A percentile compares a stretch with the other conserved stretches of the same genome.
Evolutionary conservation across 2,113 vertebrate genomes (phyloP).

Genomic region (Symphodus melops): DNA sequence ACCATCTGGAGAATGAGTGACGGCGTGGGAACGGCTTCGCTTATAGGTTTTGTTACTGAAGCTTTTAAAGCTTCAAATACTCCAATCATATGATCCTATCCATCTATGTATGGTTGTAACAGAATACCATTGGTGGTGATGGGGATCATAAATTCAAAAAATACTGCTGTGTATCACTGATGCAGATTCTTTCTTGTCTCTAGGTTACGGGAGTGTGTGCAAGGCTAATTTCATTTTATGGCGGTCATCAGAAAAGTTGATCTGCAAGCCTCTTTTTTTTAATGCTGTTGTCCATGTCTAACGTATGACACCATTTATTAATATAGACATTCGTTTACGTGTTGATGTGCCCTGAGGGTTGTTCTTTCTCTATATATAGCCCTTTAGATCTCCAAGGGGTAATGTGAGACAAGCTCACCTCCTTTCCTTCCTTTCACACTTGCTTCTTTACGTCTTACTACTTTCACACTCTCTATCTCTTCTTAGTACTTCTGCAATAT

Average conservation of each 20-base stretch:
- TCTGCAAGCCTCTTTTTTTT: constrained; percentile 44
- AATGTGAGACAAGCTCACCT: constrained; percentile 76
- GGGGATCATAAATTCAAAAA: constrained; percentile 17
- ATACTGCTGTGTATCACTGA: not conserved
- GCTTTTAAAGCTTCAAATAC: not conserved
- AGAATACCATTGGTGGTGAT: not conserved
- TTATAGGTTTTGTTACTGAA: constrained; percentile 17
- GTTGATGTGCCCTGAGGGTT: constrained; percentile 76
- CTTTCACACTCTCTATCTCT: constrained; percentile 7
- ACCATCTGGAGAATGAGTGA: constrained; percentile 1
- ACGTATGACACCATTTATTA: constrained; percentile 73
- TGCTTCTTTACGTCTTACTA: constrained; percentile 29
- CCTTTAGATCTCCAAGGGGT: constrained; percentile 73
- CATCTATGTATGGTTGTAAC: constrained; percentile 10
- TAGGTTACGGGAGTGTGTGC: not conserved
- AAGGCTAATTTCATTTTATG: constrained; percentile 52
- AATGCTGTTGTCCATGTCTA: constrained; percentile 53
- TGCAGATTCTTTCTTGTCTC: not conserved
- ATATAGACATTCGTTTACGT: constrained; percentile 72
- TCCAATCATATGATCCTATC: not conserved
- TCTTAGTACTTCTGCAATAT: constrained; percentile 35
- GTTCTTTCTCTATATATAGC: constrained; percentile 80
- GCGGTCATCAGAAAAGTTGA: constrained; percentile 70
- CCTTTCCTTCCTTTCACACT: constrained; percentile 45
- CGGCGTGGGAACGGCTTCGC: constrained; percentile 6